Percentiles rank a stretch among this genome's conserved stretches.
These are phyloP conservation scores for Xylota sylvarum DNA, from an alignment of 2,888 invertebrate species.

Conservation along the genomic window DNA sequence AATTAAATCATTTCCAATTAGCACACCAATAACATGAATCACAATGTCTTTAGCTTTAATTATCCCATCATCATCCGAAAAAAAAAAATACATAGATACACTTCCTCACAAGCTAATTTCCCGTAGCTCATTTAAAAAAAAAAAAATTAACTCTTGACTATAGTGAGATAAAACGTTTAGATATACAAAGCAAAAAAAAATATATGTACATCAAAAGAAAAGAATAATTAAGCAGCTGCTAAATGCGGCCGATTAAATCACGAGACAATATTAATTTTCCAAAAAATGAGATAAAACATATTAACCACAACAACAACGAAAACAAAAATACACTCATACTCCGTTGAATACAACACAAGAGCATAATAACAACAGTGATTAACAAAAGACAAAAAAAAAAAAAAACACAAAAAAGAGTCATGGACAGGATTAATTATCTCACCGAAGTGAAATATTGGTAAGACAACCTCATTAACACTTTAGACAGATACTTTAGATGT, in stretches of 20 bases:
- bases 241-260: conserved; percentile 49
- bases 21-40: conserved; percentile 48
- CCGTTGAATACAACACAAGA: neutral
- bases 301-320: conserved; percentile 4
- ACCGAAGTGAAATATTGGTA: conserved; percentile 55
- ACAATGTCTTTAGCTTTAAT: neutral
- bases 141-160: neutral
- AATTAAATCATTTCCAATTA: conserved; percentile 30
- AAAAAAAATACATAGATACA: neutral
- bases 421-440: conserved; percentile 49
- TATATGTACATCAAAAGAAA: conserved; percentile 1
- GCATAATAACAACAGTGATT: conserved; percentile 4
- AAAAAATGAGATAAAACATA: conserved; percentile 36
- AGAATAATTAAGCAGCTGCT: conserved; percentile 40
- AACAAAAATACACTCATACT: conserved; percentile 1
- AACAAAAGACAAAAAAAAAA: neutral
- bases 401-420: conserved; percentile 16
- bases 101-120: conserved; percentile 43
- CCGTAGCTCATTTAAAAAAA: conserved; percentile 6
- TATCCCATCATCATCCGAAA: conserved; percentile 2
- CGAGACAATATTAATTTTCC: conserved; percentile 44
- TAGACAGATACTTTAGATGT: neutral
- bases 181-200: neutral
- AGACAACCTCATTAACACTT: conserved; percentile 44
- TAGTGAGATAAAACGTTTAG: conserved; percentile 24